Percentiles rank a stretch among this genome's conserved stretches.
These are phyloP conservation scores for Himalopsyche japonica DNA, from an alignment of 2,888 invertebrate species.

Conservation along the genomic window DNA sequence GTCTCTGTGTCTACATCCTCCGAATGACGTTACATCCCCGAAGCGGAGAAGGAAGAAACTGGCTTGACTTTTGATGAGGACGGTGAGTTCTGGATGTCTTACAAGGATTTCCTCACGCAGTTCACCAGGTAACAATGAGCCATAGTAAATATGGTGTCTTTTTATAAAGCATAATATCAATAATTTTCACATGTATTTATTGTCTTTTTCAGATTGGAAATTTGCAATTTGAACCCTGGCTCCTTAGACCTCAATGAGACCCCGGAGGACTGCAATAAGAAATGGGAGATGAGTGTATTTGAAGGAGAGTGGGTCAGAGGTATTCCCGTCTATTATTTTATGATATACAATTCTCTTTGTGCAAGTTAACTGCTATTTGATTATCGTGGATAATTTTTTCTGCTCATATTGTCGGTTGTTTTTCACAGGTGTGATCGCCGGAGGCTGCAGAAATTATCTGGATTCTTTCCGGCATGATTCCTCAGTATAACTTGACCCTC, in stretches of 20 bases:
- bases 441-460: constrained; percentile 90
- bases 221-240: constrained; percentile 95
- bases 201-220: constrained; percentile 77
- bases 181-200: no score
- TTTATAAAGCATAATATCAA: no score
- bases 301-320: constrained; percentile 92
- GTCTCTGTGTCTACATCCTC: constrained; percentile 66
- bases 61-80: constrained; percentile 89
- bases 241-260: constrained; percentile 78
- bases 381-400: no score
- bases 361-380: no score
- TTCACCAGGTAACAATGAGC: constrained; percentile 64
- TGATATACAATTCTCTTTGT: no score
- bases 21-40: constrained; percentile 89
- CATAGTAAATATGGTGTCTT: not conserved
- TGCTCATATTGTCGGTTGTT: no score
- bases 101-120: constrained; percentile 82
- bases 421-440: constrained; percentile 78
- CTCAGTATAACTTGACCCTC: constrained; percentile 85
- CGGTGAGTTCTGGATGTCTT: constrained; percentile 98
- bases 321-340: constrained; percentile 15
- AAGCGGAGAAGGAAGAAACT: constrained; percentile 81
- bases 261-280: constrained; percentile 71
- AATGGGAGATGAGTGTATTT: constrained; percentile 92
- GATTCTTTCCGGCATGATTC: constrained; percentile 93